Base-by-base conservation (phyloP, 2,888 invertebrate genomes). In the Yponomeuta evonymella region DNA sequence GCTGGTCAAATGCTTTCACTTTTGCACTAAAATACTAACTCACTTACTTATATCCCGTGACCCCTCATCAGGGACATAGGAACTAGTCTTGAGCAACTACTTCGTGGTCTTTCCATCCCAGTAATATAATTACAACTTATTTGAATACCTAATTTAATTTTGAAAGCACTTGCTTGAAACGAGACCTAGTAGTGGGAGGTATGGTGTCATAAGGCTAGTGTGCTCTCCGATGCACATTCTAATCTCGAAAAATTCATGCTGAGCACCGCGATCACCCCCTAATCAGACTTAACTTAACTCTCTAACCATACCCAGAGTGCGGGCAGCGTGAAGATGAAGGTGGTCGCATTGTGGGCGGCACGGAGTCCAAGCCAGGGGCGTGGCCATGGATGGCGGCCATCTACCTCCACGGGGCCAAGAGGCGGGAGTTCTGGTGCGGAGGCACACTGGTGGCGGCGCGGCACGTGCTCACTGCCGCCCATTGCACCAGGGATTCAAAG, bases 311-410 rank as follows among this genome's bases (percentile, higher is more conserved):
- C 33, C 33, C 83, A 95, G 96, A 97, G 75, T 97, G 97, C 79
- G 97, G 97, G 0, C 95, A 96, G 75, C 94, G 96, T 74, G 97
- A 96, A 89, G 95, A 95, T 79, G 97, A 96, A 70, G 95, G 96
- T 66, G 97, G 96, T 74, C 94, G 98, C 5, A 97, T 98, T 66
- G 98, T 98, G 0, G 98, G 98, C 0, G 98, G 98, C 5, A 95
- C 96, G 71, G 95, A 96, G 82, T 94, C 97, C 0, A 92, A 95
- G 36, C 95, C 97, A 0, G 98, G 98, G 0, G 95, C 97, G 70
- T 98, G 98, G 97, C 98, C 98, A 0, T 98, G 98, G 98, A 96
- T 98, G 96, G 98, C 97, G 0, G 98, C 98, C 1, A 97, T 98
- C 77, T 98, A 96, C 86, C 93, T 98, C 68, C 97, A 97, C 80